phyloP scores from a whole-genome alignment of 2,888 invertebrate species.

The Podabrus alpinus region DNA sequence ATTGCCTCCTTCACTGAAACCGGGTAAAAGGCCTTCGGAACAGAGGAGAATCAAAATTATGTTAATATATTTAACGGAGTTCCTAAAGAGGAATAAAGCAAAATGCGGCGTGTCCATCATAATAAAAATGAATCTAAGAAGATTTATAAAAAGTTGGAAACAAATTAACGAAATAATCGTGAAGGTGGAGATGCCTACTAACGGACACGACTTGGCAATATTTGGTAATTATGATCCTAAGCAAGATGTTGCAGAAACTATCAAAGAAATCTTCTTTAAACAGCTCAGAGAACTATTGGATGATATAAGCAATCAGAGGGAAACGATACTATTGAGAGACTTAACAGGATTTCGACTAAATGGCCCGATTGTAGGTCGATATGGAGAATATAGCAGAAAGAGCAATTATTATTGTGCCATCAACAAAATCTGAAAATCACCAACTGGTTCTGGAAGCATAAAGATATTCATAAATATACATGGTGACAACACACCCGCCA shows the following conservation, averaged over 20 bases:
- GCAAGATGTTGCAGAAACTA: not conserved
- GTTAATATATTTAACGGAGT: not conserved
- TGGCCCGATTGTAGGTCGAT: not conserved
- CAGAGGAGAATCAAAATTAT: not conserved
- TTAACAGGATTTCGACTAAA: not conserved
- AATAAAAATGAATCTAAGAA: not conserved
- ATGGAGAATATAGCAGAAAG: not conserved
- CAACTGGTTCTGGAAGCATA: not conserved
- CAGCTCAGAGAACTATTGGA: too few species aligned
- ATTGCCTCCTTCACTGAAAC: too few species aligned
- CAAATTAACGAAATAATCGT: not conserved
- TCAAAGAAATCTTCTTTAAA: not conserved
- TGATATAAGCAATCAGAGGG: not conserved
- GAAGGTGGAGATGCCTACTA: not conserved
- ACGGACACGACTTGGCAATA: not conserved
- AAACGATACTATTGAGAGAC: not conserved
- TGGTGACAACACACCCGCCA: not conserved
- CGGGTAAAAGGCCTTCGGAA: not conserved
- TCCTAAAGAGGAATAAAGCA: not conserved
- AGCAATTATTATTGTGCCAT: not conserved
- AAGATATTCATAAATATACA: not conserved
- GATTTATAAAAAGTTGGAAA: not conserved
- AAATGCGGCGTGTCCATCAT: not conserved
- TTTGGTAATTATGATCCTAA: not conserved
- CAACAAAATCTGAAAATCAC: not conserved